Base-by-base conservation (phyloP, 2,797 vertebrate genomes). In the Acridotheres tristis region DNA sequence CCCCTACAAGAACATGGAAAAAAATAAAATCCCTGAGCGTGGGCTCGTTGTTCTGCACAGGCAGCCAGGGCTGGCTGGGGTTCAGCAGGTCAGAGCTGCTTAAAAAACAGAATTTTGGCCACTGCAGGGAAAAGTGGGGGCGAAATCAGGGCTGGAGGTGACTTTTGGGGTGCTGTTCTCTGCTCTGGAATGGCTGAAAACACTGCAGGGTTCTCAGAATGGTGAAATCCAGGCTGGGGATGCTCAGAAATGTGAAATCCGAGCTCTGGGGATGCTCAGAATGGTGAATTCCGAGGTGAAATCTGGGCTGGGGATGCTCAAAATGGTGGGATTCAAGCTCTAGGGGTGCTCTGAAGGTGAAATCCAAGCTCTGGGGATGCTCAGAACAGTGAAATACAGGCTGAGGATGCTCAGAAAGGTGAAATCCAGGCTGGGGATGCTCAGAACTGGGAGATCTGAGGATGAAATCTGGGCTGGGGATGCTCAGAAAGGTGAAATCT, bases 1-100 rank as follows among this genome's bases (percentile, higher is more conserved):
- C 77, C 85, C 80, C 75, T 93, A 88, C 66, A 83, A 94, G 77
- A 93, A 96, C 86, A 88, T 21, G 85, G 94, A 94, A 85, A 87
- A 87, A 74, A 48, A 47, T 73, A 43, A 36, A 58, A 7, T 47
- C 88, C 55, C 67, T 73, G 61, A 84, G 59, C 57, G 21, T 90
- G 93, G 83, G 81, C 72, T 94, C 14, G 54, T 77, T 93, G 93
- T 82, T 93, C 87, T 88, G 63, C 53, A 58, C 74, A 40, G 11
- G 29, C 91, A 94, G 93, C 93, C 92, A n/a, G n/a, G 10, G 3
- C 91, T 95, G 93, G 93, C 85, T 36, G 53, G 5, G 77, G 74
- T 45, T 96, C 87, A 80, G 85, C 69, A 95, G 93, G 86, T 94
- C 88, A 88, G 48, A 26, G 4, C 90, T 85, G 68, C 82, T 92